Conservation (phyloP, 2,888 invertebrate genomes). For the Eilema sororculum region DNA sequence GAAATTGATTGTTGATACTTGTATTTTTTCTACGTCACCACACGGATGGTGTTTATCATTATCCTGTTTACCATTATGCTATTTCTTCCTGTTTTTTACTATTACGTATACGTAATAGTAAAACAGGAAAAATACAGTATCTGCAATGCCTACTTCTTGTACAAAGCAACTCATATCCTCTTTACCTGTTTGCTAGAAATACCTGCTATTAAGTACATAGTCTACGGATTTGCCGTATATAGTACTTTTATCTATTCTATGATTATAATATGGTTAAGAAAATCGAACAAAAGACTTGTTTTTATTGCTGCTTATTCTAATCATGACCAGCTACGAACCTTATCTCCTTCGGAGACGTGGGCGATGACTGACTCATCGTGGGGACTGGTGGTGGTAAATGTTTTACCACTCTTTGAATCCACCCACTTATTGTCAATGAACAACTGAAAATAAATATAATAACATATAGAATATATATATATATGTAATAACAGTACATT, state of each 20-base stretch:
- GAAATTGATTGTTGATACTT: no score
- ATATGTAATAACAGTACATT: no score
- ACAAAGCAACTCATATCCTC: neutral
- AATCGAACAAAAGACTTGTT: neutral
- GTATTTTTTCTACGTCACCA: no score
- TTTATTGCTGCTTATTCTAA: neutral
- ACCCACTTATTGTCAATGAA: conserved; percentile 83
- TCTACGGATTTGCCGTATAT: neutral
- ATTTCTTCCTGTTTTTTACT: no score
- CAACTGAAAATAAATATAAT: conserved; percentile 58
- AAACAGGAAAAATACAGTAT: no score
- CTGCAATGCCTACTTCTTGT: neutral
- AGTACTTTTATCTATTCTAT: neutral
- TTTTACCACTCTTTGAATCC: conserved; percentile 92
- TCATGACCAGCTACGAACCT: conserved; percentile 84
- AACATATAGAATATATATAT: no score
- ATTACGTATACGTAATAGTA: no score
- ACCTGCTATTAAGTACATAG: neutral
- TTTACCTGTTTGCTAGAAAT: neutral
- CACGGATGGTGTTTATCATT: no score
- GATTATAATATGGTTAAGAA: neutral
- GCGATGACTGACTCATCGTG: conserved; percentile 88
- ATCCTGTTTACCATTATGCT: neutral
- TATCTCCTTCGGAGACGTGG: conserved; percentile 92
- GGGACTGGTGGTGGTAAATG: conserved; percentile 93